Percentiles rank a stretch among this genome's conserved stretches.
These are phyloP conservation scores for Procapra przewalskii DNA, from an alignment of 2,113 vertebrate genomes.

Conservation along the genomic window DNA sequence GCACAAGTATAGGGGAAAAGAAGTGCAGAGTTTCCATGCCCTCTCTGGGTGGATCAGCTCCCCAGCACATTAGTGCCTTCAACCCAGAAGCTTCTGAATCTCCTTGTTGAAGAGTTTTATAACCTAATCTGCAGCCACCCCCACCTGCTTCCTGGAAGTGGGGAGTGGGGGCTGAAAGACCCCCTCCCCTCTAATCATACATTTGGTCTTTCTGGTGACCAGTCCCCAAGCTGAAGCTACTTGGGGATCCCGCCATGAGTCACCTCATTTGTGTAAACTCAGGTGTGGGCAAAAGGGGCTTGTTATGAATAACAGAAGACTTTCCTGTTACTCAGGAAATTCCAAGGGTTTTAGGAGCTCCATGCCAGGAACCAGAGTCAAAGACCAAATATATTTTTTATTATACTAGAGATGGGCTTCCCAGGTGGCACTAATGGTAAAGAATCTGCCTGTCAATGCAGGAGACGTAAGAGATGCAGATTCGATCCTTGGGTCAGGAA, in stretches of 20 bases:
- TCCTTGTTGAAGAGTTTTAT: background rate
- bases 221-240: background rate
- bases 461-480: background rate
- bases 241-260: background rate
- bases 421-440: background rate
- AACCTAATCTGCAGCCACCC: background rate
- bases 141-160: background rate
- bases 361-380: background rate
- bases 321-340: background rate
- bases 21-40: no score
- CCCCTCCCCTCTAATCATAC: background rate
- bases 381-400: background rate
- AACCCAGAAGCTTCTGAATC: background rate
- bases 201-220: background rate
- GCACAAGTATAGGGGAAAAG: background rate
- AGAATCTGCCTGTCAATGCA: background rate
- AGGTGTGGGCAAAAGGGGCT: background rate
- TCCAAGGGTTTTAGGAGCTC: background rate
- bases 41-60: accelerated
- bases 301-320: background rate
- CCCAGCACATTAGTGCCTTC: background rate
- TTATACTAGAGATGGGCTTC: background rate
- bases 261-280: background rate
- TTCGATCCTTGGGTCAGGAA: accelerated
- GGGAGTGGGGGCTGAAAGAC: background rate